Evolutionary conservation across 2,113 vertebrate species (phyloP), one percentile per base, ranked within the genome.

Genomic region (Lepus europaeus): DNA sequence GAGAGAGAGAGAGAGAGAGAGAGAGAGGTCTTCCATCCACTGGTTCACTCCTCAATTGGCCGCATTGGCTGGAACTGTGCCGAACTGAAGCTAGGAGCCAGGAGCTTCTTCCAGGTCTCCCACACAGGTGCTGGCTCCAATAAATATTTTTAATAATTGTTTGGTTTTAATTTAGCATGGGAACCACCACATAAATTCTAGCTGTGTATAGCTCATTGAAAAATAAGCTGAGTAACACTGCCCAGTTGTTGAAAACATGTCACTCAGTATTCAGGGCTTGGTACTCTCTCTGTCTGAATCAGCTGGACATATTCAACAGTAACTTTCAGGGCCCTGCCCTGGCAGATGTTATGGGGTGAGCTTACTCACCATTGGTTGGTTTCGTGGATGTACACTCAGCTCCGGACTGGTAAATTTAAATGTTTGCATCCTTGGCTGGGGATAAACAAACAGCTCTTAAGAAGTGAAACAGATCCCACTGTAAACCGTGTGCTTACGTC

Each of bases 91-190:
- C 45, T 7, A 8, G 45, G 45, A 45, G 7, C 45, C 45, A 45
- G 45, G 45, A 45, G 45, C 45, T 45, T 45, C 45, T 45, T 45
- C 45, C 6, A 45, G 45, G 45, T 45, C 45, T 45, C 45, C 45
- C 45, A 45, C 6, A 1, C 45, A 45, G 45, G 45, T 45, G 45
- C 45, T 45, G 45, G 45, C 45, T 45, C 45, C 6, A 45, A 45
- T 45, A 45, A 45, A 79, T 79, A 91, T 96, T 93, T 97, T 97
- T 97, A 96, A 97, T 98, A 97, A 98, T 97, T 89, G 98, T 97
- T 95, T 97, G 93, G 96, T 94, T 98, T 98, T 59, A 14, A 59
- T 59, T 59, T 19, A 59, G 56, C 19, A 80, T 73, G 93, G 93
- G 90, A 97, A 93, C 94, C 82, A 97, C 95, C 96, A 92, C 70